Base-by-base conservation (phyloP, 1,140 invertebrate genomes). In the Papilio polytes region DNA sequence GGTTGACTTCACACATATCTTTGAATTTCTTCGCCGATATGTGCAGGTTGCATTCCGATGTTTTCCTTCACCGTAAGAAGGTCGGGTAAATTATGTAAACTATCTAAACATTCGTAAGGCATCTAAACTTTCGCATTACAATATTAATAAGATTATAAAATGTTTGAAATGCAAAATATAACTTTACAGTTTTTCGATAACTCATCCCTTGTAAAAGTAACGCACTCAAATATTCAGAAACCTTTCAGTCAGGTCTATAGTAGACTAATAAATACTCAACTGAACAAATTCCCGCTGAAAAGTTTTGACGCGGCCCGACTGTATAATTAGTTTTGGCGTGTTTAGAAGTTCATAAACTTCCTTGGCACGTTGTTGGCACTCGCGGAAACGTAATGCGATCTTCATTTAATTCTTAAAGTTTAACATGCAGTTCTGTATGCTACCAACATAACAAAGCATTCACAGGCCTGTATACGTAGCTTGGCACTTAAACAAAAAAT, bases 301-400 rank as follows among this genome's bases (percentile, higher is more conserved):
- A 66, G 63, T 66, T 66, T 66, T 66, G 63, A 66, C 63, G 63
- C 31, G 63, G 63, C 63, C 63, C 26, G 63, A 66, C 22, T 66
- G 63, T 66, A 31, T 66, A 66, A 66, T 66, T 66, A 66, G 22
- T 66, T 66, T 66, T 66, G 63, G 63, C 63, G 63, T 66, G 63
- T 66, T 66, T 66, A 66, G 63, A 66, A 66, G 22, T 66, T 66
- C 63, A 66, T 66, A 66, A 66, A 66, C 22, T 66, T 66, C 63
- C 63, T 31, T 66, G 63, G 63, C 63, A 66, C 63, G 63, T 66
- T 66, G 63, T 12, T 66, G 63, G 63, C 63, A 66, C 63, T 66
- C 63, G 63, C 63, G 63, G 63, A 66, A 66, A 66, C 63, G 63
- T 66, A 66, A 66, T 66, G 63, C 63, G 63, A 66, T 66, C 63